A percentile compares a stretch with the other conserved stretches of the same genome.
phyloP scores from a whole-genome alignment of 2,888 invertebrate species.

The Terebella lapidaria region DNA sequence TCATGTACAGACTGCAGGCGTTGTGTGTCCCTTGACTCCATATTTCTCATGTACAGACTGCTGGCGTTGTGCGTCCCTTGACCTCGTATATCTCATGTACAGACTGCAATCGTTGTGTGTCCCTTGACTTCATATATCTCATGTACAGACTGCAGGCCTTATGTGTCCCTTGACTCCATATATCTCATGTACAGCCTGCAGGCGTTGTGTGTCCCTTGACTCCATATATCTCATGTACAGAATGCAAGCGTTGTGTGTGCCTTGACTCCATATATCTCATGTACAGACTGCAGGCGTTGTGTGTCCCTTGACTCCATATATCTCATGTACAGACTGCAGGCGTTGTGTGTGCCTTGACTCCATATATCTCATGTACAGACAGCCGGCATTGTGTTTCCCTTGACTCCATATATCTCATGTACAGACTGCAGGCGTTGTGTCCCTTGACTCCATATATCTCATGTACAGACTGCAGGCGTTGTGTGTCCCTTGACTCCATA shows the following conservation, averaged over 20 bases:
- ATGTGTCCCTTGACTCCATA: conserved; percentile 54
- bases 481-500: conserved; percentile 54
- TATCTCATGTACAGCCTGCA: conserved; percentile 50
- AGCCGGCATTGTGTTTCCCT: conserved; percentile 55
- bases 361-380: conserved; percentile 48
- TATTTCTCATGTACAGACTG: conserved; percentile 48
- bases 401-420: no score
- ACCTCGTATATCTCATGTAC: conserved; percentile 48
- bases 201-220: conserved; percentile 55
- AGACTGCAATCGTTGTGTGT: conserved; percentile 56
- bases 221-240: conserved; percentile 34
- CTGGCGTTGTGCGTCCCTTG: conserved; percentile 55
- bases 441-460: no score
- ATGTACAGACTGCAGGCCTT: conserved; percentile 54
- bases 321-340: conserved; percentile 53
- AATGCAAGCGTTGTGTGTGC: conserved; percentile 56
- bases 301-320: conserved; percentile 54
- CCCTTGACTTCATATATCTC: conserved; percentile 56
- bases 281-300: conserved; percentile 55
- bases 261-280: no score
- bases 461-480: conserved; percentile 54
- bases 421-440: conserved; percentile 55
- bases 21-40: conserved; percentile 54
- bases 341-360: conserved; percentile 53
- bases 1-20: conserved; percentile 53